Percentiles rank a stretch among this genome's conserved stretches.
These are phyloP conservation scores for Crotalus helleri DNA, from an alignment of 2,113 vertebrate species.

Conservation along the genomic window DNA sequence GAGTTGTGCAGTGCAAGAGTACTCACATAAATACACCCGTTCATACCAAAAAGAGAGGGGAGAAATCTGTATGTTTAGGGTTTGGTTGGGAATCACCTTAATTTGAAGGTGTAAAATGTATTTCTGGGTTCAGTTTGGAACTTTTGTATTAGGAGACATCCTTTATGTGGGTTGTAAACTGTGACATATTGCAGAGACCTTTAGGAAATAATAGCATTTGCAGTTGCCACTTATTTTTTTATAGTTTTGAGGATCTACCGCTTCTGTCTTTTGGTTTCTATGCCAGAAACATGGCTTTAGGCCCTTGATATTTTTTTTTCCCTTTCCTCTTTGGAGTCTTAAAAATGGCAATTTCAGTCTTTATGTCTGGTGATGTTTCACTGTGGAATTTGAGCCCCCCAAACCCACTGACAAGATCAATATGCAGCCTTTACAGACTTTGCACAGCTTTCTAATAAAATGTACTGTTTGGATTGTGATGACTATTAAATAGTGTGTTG, in stretches of 20 bases:
- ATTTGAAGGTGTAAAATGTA: neutral
- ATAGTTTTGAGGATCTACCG: neutral
- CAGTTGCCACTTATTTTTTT: neutral
- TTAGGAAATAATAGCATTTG: neutral
- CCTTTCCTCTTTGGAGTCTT: neutral
- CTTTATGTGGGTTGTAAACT: neutral
- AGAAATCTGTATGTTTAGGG: neutral
- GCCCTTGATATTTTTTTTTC: constrained; percentile 17
- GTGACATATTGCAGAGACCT: neutral
- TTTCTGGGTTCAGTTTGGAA: neutral
- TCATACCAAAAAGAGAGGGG: neutral
- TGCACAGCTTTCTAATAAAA: constrained; percentile 33
- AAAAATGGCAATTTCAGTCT: neutral
- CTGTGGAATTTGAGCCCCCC: neutral
- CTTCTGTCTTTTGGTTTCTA: neutral
- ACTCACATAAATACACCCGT: neutral
- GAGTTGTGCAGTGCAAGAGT: neutral
- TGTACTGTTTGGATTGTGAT: constrained; percentile 43
- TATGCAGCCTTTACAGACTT: constrained; percentile 28
- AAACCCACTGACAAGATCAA: constrained; percentile 27
- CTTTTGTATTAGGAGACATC: neutral
- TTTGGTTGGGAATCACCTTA: neutral
- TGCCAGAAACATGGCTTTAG: constrained; percentile 16
- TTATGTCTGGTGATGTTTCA: neutral
- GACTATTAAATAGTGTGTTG: constrained; percentile 42